Conservation (phyloP, 2,797 vertebrate genomes). For the Echiichthys vipera region DNA sequence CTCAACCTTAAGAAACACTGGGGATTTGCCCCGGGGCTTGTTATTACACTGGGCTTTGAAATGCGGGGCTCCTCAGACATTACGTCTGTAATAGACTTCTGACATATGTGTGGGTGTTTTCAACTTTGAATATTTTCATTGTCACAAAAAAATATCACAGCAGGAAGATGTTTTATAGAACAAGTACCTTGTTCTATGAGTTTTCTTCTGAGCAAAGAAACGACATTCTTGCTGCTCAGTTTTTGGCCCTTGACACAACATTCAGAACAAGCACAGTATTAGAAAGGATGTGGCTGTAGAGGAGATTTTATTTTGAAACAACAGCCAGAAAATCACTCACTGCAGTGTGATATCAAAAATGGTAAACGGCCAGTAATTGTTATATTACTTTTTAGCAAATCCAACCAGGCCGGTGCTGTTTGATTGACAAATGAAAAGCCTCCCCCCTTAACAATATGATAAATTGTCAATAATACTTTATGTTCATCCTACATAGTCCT, state of each 20-base stretch:
- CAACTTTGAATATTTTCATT: conserved; percentile 26
- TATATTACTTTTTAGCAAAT: background rate
- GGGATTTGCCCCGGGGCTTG: background rate
- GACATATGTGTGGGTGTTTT: conserved; percentile 9
- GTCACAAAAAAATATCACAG: conserved; percentile 5
- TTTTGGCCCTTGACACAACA: conserved; percentile 3
- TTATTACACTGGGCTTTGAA: conserved; percentile 9
- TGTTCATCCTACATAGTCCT: background rate
- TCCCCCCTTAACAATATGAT: background rate
- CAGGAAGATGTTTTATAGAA: no score
- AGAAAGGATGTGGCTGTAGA: background rate
- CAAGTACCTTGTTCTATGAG: conserved; percentile 18
- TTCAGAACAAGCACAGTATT: background rate
- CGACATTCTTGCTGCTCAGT: background rate
- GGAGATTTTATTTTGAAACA: background rate
- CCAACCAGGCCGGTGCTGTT: no score
- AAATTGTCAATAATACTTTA: background rate
- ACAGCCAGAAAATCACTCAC: background rate
- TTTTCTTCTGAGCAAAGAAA: background rate
- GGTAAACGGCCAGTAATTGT: background rate
- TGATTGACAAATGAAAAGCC: no score
- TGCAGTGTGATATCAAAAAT: background rate
- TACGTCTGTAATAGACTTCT: background rate
- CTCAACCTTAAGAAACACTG: conserved; percentile 5
- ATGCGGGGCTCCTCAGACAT: background rate